Conservation (phyloP, 2,113 vertebrate species). For the Pagrus major region DNA sequence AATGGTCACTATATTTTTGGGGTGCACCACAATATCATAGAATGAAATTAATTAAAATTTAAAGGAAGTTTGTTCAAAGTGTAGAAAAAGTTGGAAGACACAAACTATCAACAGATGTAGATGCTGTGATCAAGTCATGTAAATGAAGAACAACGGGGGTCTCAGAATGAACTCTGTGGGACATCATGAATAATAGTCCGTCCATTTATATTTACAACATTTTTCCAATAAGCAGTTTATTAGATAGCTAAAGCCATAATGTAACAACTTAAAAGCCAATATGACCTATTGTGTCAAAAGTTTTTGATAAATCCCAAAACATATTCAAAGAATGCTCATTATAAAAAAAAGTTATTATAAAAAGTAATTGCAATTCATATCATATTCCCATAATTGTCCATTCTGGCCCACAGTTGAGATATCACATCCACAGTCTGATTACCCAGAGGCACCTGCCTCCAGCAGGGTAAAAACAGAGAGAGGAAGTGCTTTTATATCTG, state of each 20-base stretch:
- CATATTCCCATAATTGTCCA: not conserved
- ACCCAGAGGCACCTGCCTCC: not conserved
- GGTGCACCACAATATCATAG: too few species aligned
- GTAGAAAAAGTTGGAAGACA: not conserved
- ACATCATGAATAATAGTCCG: not conserved
- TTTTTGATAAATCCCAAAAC: not conserved
- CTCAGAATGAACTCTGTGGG: not conserved
- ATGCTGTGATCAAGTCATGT: not conserved
- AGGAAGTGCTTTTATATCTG: slow-evolving; percentile 11
- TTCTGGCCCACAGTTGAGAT: not conserved
- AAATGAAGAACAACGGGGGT: not conserved
- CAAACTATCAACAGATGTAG: not conserved
- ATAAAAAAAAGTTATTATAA: not conserved
- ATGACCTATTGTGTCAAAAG: not conserved
- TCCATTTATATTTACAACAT: not conserved
- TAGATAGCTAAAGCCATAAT: not conserved
- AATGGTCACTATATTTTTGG: too few species aligned
- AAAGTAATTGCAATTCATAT: not conserved
- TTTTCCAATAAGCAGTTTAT: not conserved
- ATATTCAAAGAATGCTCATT: not conserved
- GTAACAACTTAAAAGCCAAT: not conserved
- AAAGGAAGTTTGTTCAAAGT: not conserved
- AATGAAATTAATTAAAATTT: not conserved
- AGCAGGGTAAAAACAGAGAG: not conserved
- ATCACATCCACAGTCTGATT: not conserved